Base-by-base conservation (phyloP, 2,888 invertebrate genomes). In the Rhynchonema sp. region DNA sequence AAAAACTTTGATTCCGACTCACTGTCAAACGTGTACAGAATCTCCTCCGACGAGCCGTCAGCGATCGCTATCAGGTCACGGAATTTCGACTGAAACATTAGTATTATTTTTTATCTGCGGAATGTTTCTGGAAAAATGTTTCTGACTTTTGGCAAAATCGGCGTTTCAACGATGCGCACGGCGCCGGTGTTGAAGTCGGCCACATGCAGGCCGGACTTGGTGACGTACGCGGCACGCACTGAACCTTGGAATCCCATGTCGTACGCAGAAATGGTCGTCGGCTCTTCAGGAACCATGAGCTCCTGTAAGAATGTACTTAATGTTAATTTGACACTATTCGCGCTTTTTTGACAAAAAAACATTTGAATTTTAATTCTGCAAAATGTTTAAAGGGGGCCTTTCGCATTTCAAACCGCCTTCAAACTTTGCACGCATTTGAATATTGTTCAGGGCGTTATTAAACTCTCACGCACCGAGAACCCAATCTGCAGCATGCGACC, bases 11-110 rank as follows among this genome's bases (percentile, higher is more conserved):
- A n/a, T n/a, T n/a, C n/a, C 6, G 38, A 46, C 63, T 61, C 30
- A 65, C 65, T 64, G 38, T 65, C 61, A 53, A 62, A 60, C 1
- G 65, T 59, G 23, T 63, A 26, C 28, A 63, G 58, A 38, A 65
- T 62, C 52, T 65, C 65, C 27, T 64, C 64, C 22, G 60, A 60
- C 27, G 64, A 64, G 20, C 63, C 64, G 38, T 65, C 65, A 57
- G 17, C 59, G 59, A 30, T 56, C 29, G 57, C 61, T 26, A 46
- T 2, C 30, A 61, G 22, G 30, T 38, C 23, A 20, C 56, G 56
- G 9, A 56, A 9, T 56, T 56, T 56, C 20, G 27, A 13, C 54
- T 54, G 54, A 13, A 20, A 38, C 17, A 38, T 17, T 13, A 38
- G 38, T 13, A 38, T 38, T 38, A 17, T 38, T 13, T 6, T 38